phyloP scores from a whole-genome alignment of 2,888 invertebrate species.

The Limnephilus auricula region DNA sequence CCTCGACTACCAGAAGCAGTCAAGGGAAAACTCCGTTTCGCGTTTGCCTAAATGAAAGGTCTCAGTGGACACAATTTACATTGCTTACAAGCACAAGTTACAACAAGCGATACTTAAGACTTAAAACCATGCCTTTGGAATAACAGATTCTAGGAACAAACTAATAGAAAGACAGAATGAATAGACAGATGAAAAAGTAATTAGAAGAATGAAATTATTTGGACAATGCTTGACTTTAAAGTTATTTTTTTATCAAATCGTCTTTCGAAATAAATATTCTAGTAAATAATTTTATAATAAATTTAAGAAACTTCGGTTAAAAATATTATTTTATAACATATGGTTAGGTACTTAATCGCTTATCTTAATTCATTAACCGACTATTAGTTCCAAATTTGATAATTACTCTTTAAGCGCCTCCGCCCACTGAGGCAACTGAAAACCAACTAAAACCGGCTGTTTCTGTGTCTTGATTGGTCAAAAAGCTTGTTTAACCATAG shows the following conservation, averaged over 20 bases:
- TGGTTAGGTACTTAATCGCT: no score
- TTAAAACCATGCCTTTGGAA: neutral
- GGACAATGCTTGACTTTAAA: neutral
- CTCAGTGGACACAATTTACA: neutral
- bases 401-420: no score
- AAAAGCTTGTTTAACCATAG: no score
- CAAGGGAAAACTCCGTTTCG: neutral
- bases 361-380: no score
- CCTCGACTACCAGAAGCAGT: neutral
- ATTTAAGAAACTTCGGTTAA: no score
- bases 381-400: no score
- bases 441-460: no score
- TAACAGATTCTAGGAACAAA: neutral
- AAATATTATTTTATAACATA: no score
- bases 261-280: no score
- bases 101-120: neutral
- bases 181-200: neutral
- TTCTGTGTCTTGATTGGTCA: no score
- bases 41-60: conserved; percentile 2
- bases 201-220: neutral
- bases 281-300: no score
- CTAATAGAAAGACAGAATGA: neutral
- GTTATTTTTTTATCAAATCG: neutral
- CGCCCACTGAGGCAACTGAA: no score
- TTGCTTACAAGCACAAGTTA: neutral